Percentiles rank a stretch among this genome's conserved stretches.
Evolutionary conservation across 2,797 vertebrate genomes (phyloP).

Genomic region (Gobionotothen gibberifrons): DNA sequence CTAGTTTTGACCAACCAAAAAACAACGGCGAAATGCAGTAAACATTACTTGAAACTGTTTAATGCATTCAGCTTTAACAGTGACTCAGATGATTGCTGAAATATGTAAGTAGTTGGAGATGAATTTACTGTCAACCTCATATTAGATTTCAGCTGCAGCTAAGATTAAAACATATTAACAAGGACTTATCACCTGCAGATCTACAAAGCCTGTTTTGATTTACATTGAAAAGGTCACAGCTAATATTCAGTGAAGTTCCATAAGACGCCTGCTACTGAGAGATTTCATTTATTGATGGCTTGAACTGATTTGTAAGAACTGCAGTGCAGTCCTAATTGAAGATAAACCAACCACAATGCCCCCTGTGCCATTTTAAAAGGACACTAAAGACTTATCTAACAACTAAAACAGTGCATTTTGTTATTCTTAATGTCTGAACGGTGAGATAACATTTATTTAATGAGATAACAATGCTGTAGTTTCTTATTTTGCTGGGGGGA

Average conservation of each 20-base stretch:
- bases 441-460: neutral
- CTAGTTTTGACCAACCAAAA: neutral
- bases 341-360: conserved; percentile 26
- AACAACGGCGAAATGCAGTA: neutral
- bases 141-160: neutral
- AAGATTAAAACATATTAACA: conserved; percentile 1
- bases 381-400: conserved; percentile 24
- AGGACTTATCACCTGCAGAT: neutral
- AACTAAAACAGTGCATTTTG: conserved; percentile 4
- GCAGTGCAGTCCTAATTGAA: neutral
- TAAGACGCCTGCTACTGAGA: conserved; percentile 1
- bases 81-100: neutral
- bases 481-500: conserved; percentile 8
- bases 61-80: neutral
- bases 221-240: conserved; percentile 12
- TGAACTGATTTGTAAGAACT: conserved; percentile 23
- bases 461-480: conserved; percentile 15
- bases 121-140: neutral
- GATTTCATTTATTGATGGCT: conserved; percentile 6
- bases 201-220: conserved; percentile 19
- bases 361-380: conserved; percentile 43
- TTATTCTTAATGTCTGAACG: conserved; percentile 10
- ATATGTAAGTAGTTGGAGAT: neutral
- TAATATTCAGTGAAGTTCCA: conserved; percentile 10
- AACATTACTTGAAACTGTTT: neutral